Percentiles rank a stretch among this genome's conserved stretches.
Conservation (phyloP, 2,797 vertebrate genomes). For the Aselliscus stoliczkanus region DNA sequence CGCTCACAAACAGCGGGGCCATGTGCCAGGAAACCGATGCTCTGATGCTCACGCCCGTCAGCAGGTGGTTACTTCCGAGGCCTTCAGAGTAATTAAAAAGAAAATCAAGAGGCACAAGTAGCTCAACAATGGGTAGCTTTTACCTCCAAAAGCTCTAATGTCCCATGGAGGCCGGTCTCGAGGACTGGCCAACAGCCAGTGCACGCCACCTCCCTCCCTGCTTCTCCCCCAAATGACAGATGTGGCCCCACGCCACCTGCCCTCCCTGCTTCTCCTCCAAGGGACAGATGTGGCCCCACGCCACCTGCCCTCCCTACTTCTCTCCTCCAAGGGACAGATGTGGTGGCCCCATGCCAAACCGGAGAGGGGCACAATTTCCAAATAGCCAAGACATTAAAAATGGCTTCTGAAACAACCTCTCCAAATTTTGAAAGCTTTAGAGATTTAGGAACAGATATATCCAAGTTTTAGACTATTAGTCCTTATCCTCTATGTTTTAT, state of each 20-base stretch:
- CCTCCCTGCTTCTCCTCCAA: no score
- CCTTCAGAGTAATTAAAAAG: accelerated
- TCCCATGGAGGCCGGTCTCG: accelerated
- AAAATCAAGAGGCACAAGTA: neutral
- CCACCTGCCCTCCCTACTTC: no score
- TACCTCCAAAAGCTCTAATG: accelerated
- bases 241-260: no score
- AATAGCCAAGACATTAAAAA: accelerated
- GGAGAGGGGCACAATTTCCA: neutral
- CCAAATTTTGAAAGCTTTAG: neutral
- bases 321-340: no score
- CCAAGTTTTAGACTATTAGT: neutral
- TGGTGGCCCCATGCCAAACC: accelerated
- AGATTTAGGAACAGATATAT: neutral
- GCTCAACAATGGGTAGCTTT: neutral
- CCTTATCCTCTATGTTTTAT: neutral
- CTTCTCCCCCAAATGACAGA: no score
- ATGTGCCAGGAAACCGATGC: accelerated
- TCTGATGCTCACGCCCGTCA: accelerated
- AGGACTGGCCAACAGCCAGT: accelerated
- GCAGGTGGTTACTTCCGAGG: neutral
- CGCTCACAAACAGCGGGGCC: neutral
- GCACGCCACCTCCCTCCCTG: no score
- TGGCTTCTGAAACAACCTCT: neutral
- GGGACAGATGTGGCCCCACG: no score